Evolutionary conservation across 92 coral and sea anemone genomes (phyloP).

Genomic region (Chrysogorgia sp.): DNA sequence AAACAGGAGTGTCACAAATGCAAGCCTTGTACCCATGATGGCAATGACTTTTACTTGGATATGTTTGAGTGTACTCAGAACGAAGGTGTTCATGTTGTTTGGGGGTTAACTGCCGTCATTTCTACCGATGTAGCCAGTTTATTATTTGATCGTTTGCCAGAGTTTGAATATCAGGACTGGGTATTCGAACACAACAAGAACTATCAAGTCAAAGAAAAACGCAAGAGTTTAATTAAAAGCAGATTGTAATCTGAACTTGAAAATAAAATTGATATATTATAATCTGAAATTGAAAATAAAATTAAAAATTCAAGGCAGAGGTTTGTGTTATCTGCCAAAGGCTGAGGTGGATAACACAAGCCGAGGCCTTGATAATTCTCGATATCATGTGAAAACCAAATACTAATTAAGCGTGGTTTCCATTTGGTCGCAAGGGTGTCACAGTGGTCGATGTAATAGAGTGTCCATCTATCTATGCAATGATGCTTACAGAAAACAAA

Average conservation of each 20-base stretch:
- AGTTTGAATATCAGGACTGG: slow-evolving; percentile 64
- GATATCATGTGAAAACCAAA: no score
- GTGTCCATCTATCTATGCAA: no score
- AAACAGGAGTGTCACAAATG: slow-evolving; percentile 44
- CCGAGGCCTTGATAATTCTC: no score
- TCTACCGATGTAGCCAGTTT: slow-evolving; percentile 69
- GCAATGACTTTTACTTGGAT: slow-evolving; percentile 25
- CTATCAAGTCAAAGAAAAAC: neutral
- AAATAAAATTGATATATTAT: no score
- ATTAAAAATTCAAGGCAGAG: no score
- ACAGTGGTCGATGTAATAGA: no score
- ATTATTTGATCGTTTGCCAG: slow-evolving; percentile 67
- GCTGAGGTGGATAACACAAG: no score
- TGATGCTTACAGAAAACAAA: no score
- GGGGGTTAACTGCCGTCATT: slow-evolving; percentile 82
- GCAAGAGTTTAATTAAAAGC: neutral
- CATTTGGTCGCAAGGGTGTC: no score
- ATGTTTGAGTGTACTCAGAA: slow-evolving; percentile 45
- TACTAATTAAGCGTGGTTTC: no score
- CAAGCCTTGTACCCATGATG: neutral
- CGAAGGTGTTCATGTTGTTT: slow-evolving; percentile 50
- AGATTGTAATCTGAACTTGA: neutral
- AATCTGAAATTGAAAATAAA: no score
- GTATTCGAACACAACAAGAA: neutral
- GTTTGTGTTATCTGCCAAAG: no score